These are phyloP conservation scores for Laticauda laticaudata DNA, from an alignment of 2,113 vertebrate genomes.

Conservation along the genomic window DNA sequence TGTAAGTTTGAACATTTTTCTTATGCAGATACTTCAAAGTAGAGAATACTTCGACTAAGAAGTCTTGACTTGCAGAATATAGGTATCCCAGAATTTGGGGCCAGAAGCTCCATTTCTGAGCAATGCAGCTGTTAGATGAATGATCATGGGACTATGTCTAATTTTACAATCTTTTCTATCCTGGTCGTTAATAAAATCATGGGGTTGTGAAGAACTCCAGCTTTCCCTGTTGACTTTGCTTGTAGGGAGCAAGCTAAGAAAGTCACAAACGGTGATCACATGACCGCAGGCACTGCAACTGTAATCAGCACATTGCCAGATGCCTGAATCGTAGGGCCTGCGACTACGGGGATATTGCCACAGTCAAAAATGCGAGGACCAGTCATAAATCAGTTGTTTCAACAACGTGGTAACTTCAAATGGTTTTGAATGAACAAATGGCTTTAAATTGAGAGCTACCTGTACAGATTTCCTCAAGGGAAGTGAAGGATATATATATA, in stretches of 20 bases:
- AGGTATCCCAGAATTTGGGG: background rate
- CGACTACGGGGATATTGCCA: background rate
- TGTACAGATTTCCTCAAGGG: background rate
- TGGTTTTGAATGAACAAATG: background rate
- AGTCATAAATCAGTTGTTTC: background rate
- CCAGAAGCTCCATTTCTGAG: background rate
- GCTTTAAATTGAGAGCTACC: background rate
- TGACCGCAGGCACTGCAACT: background rate
- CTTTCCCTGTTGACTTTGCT: background rate
- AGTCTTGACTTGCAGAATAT: background rate
- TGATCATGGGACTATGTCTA: background rate
- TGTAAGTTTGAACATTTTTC: background rate
- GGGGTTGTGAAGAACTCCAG: background rate
- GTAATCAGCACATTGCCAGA: background rate
- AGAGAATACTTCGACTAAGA: background rate
- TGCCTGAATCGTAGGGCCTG: background rate
- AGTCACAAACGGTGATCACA: background rate
- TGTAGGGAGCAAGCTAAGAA: background rate
- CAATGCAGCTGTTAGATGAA: background rate
- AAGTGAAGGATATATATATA: background rate
- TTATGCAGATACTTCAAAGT: background rate
- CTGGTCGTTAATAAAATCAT: background rate
- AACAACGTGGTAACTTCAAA: background rate
- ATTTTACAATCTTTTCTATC: background rate
- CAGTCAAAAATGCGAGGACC: no score